Conservation (phyloP, 2,888 invertebrate species). For the Cephus pulcher region DNA sequence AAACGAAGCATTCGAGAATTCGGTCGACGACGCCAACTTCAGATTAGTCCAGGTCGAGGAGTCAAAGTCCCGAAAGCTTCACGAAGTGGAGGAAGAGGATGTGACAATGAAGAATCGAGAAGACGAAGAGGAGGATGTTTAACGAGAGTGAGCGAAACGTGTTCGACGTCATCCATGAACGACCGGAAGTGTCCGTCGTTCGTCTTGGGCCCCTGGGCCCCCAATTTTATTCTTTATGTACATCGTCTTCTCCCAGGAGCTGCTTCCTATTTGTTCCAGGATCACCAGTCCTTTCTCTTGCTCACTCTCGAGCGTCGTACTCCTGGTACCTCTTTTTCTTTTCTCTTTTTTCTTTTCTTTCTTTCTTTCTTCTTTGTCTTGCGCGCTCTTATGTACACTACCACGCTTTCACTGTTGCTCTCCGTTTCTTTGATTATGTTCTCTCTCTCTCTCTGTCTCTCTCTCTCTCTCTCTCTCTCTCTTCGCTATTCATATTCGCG, state of each 20-base stretch:
- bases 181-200: neutral
- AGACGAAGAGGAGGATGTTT: neutral
- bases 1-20: neutral
- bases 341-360: neutral
- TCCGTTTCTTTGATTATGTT: neutral
- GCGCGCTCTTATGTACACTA: conserved; percentile 5
- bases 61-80: neutral
- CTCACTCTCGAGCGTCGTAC: neutral
- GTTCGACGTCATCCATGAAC: neutral
- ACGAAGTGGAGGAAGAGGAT: neutral
- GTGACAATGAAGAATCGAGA: neutral
- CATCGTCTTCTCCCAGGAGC: neutral
- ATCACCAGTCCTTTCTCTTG: neutral
- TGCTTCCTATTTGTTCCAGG: neutral
- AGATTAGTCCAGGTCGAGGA: neutral
- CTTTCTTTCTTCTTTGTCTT: neutral
- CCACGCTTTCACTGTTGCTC: neutral
- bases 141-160: neutral
- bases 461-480: too few species aligned
- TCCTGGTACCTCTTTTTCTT: neutral
- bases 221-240: neutral
- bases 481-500: neutral
- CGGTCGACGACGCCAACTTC: neutral
- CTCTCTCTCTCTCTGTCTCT: neutral
- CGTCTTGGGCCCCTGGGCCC: neutral